Base-by-base conservation (phyloP, 2,888 invertebrate species). In the Drosophila formosana region DNA sequence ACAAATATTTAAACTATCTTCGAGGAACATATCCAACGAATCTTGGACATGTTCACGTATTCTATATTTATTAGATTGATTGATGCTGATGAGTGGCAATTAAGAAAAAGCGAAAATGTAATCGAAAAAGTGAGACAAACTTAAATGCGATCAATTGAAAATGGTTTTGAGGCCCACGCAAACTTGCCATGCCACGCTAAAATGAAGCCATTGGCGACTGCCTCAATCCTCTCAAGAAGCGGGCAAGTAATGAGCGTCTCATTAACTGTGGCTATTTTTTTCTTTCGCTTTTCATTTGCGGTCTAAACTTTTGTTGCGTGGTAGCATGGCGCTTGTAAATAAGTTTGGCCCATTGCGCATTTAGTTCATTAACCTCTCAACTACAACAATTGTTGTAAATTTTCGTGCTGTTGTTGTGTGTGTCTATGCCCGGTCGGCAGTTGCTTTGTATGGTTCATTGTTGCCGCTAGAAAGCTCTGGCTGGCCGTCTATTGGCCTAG, bases 351-450 rank as follows among this genome's bases (percentile, higher is more conserved):
- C 85, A 82, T 86, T 88, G 89, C 87, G 84, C 80, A 86, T 88
- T 88, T 83, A 72, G 85, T 85, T 85, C 85, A 88, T 85, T 89
- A 89, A 85, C 89, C 85, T 87, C 85, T 79, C 74, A 80, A 86
- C 84, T 85, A 84, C 82, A 85, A 85, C 85, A 85, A 88, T 82
- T 85, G 85, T 78, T 88, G 76, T 85, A 81, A 62, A 75, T 82
- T 88, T 86, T 57, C 57, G 52, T 66, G 63, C 37, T 66, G 30
- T 46, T 72, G 52, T 66, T 63, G 73, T 68, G 26, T 45, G 28
- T 51, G 49, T 56, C 18, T 28, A 18, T 60, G 58, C 18, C 37
- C 18, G 49, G 26, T 46, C 34, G n/a, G 45, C 46, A 25, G 45
- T 57, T 65, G 37, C 37, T 64, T 26, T 49, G 32, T 46, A 43